A percentile compares a stretch with the other conserved stretches of the same genome.
Conservation (phyloP, 2,797 vertebrate genomes). For the Balearica regulorum region DNA sequence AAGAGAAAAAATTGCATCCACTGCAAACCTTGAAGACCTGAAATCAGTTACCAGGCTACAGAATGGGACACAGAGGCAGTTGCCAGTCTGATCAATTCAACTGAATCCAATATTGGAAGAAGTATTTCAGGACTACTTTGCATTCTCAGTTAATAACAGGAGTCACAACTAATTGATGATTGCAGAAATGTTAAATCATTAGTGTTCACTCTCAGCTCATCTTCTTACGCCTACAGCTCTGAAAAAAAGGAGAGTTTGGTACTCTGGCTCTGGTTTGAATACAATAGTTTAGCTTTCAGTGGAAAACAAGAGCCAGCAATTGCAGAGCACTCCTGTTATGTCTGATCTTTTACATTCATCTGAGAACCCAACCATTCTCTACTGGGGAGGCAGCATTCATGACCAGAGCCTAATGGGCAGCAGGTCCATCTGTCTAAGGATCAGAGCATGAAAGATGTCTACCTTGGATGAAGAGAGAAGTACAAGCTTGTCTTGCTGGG, state of each 20-base stretch:
- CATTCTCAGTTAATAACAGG: neutral
- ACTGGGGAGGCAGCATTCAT: neutral
- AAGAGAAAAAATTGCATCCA: neutral
- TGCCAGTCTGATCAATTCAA: neutral
- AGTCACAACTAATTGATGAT: neutral
- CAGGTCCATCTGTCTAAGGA: neutral
- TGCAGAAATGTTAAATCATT: neutral
- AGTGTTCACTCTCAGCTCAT: neutral
- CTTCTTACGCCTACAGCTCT: neutral
- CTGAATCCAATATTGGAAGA: neutral
- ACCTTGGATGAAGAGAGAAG: neutral
- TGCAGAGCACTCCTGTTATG: neutral
- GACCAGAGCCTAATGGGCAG: neutral
- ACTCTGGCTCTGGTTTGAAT: neutral
- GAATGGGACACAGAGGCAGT: neutral
- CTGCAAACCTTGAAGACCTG: neutral
- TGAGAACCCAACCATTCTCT: neutral
- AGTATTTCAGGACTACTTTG: neutral
- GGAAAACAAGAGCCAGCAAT: neutral
- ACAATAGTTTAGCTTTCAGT: neutral
- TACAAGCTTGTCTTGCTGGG: neutral
- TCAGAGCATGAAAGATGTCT: neutral
- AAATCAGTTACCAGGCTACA: neutral
- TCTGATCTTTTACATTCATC: neutral
- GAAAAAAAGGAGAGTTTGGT: neutral